phyloP scores from a whole-genome alignment of 1,140 invertebrate genomes.

The Daktulosphaira vitifoliae region DNA sequence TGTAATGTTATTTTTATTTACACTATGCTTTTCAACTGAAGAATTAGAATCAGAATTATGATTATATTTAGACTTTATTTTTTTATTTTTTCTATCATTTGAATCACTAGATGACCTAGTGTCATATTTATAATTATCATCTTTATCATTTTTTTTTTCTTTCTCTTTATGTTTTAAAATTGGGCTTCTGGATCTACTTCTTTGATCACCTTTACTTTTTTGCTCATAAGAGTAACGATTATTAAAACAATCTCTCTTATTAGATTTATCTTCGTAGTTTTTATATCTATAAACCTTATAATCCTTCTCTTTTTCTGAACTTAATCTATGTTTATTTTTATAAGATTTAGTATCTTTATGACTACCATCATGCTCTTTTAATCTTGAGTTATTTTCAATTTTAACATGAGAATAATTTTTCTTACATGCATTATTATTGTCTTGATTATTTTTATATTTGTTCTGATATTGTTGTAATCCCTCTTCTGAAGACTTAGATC shows the following conservation, averaged over 20 bases:
- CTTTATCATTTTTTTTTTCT: slow-evolving; percentile 2
- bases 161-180: neutral
- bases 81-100: neutral
- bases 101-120: neutral
- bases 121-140: neutral
- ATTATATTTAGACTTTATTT: neutral
- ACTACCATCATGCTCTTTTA: too few species aligned
- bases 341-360: too few species aligned
- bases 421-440: too few species aligned
- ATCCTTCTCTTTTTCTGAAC: neutral
- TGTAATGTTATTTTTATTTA: neutral
- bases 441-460: too few species aligned
- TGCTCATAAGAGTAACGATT: too few species aligned
- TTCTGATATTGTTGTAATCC: too few species aligned
- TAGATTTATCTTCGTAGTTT: neutral
- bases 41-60: neutral
- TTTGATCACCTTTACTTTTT: too few species aligned
- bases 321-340: neutral
- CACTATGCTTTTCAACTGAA: neutral
- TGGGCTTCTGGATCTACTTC: neutral
- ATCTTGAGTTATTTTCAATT: too few species aligned
- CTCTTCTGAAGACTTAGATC: too few species aligned
- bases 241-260: too few species aligned
- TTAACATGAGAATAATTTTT: too few species aligned
- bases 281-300: neutral